A percentile compares a stretch with the other conserved stretches of the same genome.
These are phyloP conservation scores for Drosophila simulans DNA, from an alignment of 1,140 invertebrate genomes.

Conservation along the genomic window DNA sequence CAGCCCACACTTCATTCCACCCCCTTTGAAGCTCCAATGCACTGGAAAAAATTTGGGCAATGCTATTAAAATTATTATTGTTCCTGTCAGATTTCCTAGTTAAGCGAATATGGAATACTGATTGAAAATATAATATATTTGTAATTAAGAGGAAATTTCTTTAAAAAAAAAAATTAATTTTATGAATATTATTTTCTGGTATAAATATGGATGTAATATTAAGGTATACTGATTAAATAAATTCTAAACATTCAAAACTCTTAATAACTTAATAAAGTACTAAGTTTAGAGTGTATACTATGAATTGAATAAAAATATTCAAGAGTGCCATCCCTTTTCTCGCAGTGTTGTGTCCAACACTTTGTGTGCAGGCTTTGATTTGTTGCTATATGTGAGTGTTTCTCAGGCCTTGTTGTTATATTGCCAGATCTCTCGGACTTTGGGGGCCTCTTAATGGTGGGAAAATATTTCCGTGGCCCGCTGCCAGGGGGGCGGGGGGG, in stretches of 20 bases:
- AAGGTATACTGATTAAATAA: too few relatives aligned
- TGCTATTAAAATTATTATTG: not conserved
- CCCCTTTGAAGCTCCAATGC: not conserved
- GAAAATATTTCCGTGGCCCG: slow-evolving; percentile 70
- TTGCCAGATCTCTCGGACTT: slow-evolving; percentile 42
- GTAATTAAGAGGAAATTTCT: too few relatives aligned
- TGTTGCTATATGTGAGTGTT: slow-evolving; percentile 60
- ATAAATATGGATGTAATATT: too few relatives aligned
- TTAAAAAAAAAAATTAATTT: too few relatives aligned
- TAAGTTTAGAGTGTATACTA: too few relatives aligned
- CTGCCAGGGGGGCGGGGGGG: not conserved
- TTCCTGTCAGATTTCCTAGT: not conserved
- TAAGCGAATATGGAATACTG: too few relatives aligned
- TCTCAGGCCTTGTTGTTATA: slow-evolving; percentile 55
- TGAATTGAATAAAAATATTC: too few relatives aligned
- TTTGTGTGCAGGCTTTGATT: slow-evolving; percentile 72
- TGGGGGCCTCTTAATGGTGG: slow-evolving; percentile 74
- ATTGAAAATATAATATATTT: too few relatives aligned
- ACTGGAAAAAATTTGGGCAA: not conserved
- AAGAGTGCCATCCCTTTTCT: not conserved
- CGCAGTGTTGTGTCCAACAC: slow-evolving; percentile 42
- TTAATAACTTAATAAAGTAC: too few relatives aligned
- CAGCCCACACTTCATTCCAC: not conserved
- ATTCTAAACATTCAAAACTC: too few relatives aligned
- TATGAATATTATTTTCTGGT: too few relatives aligned